Percentiles rank a stretch among this genome's conserved stretches.
These are phyloP conservation scores for Tupaia chinensis DNA, from an alignment of 2,113 vertebrate genomes.

Conservation along the genomic window DNA sequence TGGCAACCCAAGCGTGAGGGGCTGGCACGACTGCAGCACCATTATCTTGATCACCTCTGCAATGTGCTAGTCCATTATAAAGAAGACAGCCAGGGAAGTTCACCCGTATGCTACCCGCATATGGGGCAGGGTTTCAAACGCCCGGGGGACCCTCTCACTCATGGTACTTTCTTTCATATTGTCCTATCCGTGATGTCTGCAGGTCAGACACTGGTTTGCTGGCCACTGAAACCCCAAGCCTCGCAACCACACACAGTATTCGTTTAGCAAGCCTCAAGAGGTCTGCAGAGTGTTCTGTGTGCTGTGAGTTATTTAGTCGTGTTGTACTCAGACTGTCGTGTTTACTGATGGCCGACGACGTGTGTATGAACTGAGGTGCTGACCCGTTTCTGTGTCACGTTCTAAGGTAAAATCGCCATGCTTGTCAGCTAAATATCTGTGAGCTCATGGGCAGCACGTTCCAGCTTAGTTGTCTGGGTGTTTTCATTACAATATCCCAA, in stretches of 20 bases:
- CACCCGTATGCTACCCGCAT: neutral
- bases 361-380: neutral
- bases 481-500: neutral
- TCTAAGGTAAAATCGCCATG: neutral
- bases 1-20: neutral
- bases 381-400: neutral
- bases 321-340: neutral
- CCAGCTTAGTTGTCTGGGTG: neutral
- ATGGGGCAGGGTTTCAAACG: neutral
- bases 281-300: too few species aligned
- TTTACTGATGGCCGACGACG: neutral
- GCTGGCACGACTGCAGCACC: neutral
- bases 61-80: neutral
- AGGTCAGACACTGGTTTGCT: neutral
- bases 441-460: neutral
- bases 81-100: neutral
- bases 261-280: neutral
- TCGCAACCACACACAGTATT: neutral
- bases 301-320: neutral
- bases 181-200: neutral
- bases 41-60: neutral
- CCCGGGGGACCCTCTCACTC: rapidly evolving
- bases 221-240: neutral
- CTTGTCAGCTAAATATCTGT: neutral
- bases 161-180: neutral